Evolutionary conservation across 2,888 invertebrate species (phyloP).

Genomic region (Protonemura montana): DNA sequence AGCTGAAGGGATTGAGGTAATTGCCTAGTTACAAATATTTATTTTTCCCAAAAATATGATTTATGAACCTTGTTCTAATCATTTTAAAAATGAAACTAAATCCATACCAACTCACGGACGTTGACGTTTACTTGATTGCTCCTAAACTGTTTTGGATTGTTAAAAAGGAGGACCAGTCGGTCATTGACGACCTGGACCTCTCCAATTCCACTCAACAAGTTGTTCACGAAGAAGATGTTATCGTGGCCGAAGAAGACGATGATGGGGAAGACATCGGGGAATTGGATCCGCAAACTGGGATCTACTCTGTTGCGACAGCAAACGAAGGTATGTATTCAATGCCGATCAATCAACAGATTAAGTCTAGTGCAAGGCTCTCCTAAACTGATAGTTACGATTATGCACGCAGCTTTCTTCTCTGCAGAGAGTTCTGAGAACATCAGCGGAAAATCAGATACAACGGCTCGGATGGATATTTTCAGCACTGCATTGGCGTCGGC

Average conservation of each 20-base stretch:
- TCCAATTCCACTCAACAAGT: conserved; percentile 15
- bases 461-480: conserved; percentile 61
- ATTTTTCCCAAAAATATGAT: too few relatives aligned
- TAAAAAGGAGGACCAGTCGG: background rate
- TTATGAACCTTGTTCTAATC: too few relatives aligned
- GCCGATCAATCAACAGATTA: too few relatives aligned
- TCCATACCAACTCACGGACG: too few relatives aligned
- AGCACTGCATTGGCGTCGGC: conserved; percentile 64
- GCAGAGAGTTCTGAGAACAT: background rate
- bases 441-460: background rate
- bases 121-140: too few relatives aligned
- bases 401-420: background rate
- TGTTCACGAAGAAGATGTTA: conserved; percentile 30
- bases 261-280: conserved; percentile 50
- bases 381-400: too few relatives aligned
- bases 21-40: too few relatives aligned
- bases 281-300: conserved; percentile 54
- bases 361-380: too few relatives aligned
- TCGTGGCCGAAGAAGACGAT: background rate
- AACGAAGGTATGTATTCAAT: conserved; percentile 15
- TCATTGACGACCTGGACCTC: background rate
- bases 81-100: too few relatives aligned
- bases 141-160: background rate
- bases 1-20: background rate
- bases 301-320: conserved; percentile 48